Conservation (phyloP, 2,888 invertebrate species). For the Pycnomerus fuliginosus region DNA sequence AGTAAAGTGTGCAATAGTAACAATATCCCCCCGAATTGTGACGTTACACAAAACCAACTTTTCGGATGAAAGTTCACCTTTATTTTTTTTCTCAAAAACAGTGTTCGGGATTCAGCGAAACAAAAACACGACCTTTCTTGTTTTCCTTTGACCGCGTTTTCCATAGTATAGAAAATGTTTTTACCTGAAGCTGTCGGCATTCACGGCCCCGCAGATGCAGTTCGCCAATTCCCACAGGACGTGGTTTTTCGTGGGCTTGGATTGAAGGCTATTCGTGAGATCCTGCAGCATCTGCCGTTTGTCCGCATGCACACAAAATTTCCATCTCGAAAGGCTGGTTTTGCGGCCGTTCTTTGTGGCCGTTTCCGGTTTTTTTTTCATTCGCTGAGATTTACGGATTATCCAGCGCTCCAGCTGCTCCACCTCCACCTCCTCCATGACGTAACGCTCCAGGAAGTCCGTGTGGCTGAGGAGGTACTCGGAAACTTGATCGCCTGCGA, state of each 20-base stretch:
- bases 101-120: no score
- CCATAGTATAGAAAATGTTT: no score
- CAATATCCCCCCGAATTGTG: no score
- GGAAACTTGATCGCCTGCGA: slow-evolving; percentile 52
- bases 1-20: no score
- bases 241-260: slow-evolving; percentile 62
- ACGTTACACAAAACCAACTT: no score
- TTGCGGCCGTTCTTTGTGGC: slow-evolving; percentile 50
- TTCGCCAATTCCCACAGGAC: slow-evolving; percentile 67
- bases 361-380: slow-evolving; percentile 50
- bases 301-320: slow-evolving; percentile 64
- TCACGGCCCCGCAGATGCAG: slow-evolving; percentile 65
- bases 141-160: no score
- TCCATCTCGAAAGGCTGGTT: slow-evolving; percentile 58
- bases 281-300: slow-evolving; percentile 65
- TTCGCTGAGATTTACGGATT: slow-evolving; percentile 56
- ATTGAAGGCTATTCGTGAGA: slow-evolving; percentile 62
- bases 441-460: slow-evolving; percentile 65
- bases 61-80: no score
- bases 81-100: no score
- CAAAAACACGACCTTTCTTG: no score
- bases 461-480: slow-evolving; percentile 62
- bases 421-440: slow-evolving; percentile 62
- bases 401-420: slow-evolving; percentile 69
- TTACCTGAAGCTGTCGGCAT: slow-evolving; percentile 63